Evolutionary conservation across 2,797 vertebrate genomes (phyloP).

Genomic region (Lagodon rhomboides): DNA sequence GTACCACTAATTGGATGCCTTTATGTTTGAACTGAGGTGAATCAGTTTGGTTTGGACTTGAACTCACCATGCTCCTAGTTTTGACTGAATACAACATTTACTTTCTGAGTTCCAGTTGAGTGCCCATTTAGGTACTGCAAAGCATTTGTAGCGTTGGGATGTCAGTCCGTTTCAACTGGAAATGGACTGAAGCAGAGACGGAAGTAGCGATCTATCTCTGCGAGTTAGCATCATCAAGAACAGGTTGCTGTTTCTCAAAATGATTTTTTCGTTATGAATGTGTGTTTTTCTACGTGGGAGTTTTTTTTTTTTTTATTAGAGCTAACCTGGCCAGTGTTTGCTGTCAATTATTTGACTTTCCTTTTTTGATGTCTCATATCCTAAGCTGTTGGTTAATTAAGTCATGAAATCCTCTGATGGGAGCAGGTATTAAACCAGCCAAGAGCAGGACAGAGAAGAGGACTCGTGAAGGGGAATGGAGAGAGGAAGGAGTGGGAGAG

Average conservation of each 20-base stretch:
- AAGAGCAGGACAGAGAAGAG: background rate
- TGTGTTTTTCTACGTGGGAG: background rate
- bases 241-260: slow-evolving; percentile 12
- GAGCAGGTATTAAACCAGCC: slow-evolving; percentile 43
- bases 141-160: slow-evolving; percentile 22
- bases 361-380: slow-evolving; percentile 18
- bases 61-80: slow-evolving; percentile 17
- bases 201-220: background rate
- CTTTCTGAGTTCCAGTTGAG: slow-evolving; percentile 1
- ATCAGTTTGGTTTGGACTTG: slow-evolving; percentile 16
- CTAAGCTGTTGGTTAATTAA: slow-evolving; percentile 36
- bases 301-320: slow-evolving; percentile 16
- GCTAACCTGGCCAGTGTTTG: slow-evolving; percentile 11
- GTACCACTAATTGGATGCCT: slow-evolving; percentile 2
- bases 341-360: slow-evolving; percentile 23
- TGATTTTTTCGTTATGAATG: background rate
- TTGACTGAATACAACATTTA: slow-evolving; percentile 9
- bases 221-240: slow-evolving; percentile 12
- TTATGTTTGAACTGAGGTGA: slow-evolving; percentile 20
- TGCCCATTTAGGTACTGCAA: slow-evolving; percentile 13
- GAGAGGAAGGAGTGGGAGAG: slow-evolving; percentile 7
- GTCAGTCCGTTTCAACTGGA: slow-evolving; percentile 32
- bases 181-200: slow-evolving; percentile 31
- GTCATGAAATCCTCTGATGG: slow-evolving; percentile 32
- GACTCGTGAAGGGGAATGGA: background rate